These are phyloP conservation scores for Drosophila koepferae DNA, from an alignment of 2,888 invertebrate genomes.

Conservation along the genomic window DNA sequence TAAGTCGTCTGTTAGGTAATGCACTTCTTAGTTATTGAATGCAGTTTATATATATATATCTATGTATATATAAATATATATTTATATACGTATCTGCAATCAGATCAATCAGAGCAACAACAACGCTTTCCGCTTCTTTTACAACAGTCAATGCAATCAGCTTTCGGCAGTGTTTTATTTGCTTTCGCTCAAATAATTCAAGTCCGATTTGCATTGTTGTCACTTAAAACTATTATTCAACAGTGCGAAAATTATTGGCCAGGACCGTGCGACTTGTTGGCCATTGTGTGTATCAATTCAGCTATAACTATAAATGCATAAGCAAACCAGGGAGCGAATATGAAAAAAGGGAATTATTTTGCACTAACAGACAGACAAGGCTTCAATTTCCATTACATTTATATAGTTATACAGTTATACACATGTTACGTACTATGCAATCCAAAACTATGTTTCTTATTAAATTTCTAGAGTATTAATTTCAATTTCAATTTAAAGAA, in stretches of 20 bases:
- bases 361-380: not conserved
- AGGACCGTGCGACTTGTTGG: not conserved
- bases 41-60: not conserved
- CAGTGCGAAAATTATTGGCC: not conserved
- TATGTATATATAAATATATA: not conserved
- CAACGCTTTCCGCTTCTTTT: not conserved
- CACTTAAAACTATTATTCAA: not conserved
- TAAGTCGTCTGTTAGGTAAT: not conserved
- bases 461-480: too few species aligned
- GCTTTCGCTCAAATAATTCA: not conserved
- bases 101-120: not conserved
- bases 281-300: too few species aligned
- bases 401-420: too few species aligned
- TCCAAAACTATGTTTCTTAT: too few species aligned
- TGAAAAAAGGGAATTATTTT: not conserved
- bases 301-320: too few species aligned
- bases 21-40: not conserved
- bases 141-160: conserved; percentile 13
- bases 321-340: too few species aligned
- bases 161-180: not conserved
- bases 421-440: too few species aligned
- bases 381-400: not conserved
- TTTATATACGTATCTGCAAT: not conserved
- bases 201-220: not conserved
- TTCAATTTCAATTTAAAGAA: not conserved